Evolutionary conservation across 2,797 vertebrate genomes (phyloP).

Genomic region (Merluccius polli): DNA sequence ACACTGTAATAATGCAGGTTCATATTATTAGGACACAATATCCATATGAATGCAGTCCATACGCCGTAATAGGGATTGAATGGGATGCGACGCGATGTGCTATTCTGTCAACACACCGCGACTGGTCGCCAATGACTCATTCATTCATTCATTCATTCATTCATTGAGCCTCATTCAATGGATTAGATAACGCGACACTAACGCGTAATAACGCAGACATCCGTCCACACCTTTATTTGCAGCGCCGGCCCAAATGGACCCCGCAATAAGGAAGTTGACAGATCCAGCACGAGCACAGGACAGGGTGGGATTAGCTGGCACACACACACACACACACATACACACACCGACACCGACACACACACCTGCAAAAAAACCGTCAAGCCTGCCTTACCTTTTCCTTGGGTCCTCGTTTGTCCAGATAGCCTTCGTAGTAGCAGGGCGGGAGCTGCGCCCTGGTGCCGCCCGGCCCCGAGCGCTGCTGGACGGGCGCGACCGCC

Average conservation of each 20-base stretch:
- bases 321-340: no score
- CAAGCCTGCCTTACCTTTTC: slow-evolving; percentile 80
- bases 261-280: slow-evolving; percentile 68
- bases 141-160: slow-evolving; percentile 5
- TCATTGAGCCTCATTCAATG: background rate
- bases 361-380: slow-evolving; percentile 16
- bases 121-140: slow-evolving; percentile 8
- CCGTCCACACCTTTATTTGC: background rate
- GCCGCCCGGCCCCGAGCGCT: slow-evolving; percentile 65
- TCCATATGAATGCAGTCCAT: background rate
- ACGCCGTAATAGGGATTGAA: background rate
- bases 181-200: no score
- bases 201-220: no score
- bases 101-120: slow-evolving; percentile 18
- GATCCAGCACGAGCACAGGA: slow-evolving; percentile 42
- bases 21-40: background rate
- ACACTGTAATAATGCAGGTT: background rate
- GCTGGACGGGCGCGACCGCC: slow-evolving; percentile 75
- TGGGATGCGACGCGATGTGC: slow-evolving; percentile 11
- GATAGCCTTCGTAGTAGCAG: slow-evolving; percentile 81
- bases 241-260: slow-evolving; percentile 46
- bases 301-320: slow-evolving; percentile 42
- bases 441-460: slow-evolving; percentile 69
- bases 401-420: slow-evolving; percentile 78
- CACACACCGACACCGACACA: no score